A percentile compares a stretch with the other conserved stretches of the same genome.
phyloP scores from a whole-genome alignment of 2,113 vertebrate genomes.

The Catharus fuscescens region DNA sequence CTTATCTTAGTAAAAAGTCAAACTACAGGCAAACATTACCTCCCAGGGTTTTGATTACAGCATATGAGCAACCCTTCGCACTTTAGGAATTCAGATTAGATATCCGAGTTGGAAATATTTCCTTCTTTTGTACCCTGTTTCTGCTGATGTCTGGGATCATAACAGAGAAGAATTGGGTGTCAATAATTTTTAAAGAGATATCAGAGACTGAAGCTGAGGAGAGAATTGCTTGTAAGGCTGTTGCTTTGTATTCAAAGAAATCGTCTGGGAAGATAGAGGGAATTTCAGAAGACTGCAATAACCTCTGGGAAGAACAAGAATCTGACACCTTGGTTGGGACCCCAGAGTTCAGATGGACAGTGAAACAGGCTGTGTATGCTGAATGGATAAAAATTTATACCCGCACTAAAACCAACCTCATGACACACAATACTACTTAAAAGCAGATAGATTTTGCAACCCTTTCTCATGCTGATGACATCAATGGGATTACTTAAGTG shows the following conservation, averaged over 20 bases:
- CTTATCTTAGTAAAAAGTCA: not conserved
- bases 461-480: slow-evolving; percentile 19
- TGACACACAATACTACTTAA: not conserved
- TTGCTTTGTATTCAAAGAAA: not conserved
- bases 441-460: slow-evolving; percentile 35
- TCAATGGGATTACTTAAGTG: slow-evolving; percentile 32
- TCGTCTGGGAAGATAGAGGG: not conserved
- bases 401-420: fast-evolving
- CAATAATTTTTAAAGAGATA: not conserved
- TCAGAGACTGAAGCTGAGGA: not conserved
- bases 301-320: not conserved
- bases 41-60: not conserved
- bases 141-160: not conserved
- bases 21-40: not conserved
- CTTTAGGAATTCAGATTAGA: slow-evolving; percentile 13
- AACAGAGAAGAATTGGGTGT: not conserved
- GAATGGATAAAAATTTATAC: not conserved
- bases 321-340: not conserved
- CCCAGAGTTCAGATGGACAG: not conserved
- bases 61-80: not conserved
- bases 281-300: not conserved
- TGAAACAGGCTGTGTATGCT: not conserved
- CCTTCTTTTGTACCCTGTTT: not conserved
- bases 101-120: slow-evolving; percentile 1
- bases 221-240: not conserved